A percentile compares a stretch with the other conserved stretches of the same genome.
These are phyloP conservation scores for Climacteris rufus DNA, from an alignment of 2,113 vertebrate species.

Conservation along the genomic window DNA sequence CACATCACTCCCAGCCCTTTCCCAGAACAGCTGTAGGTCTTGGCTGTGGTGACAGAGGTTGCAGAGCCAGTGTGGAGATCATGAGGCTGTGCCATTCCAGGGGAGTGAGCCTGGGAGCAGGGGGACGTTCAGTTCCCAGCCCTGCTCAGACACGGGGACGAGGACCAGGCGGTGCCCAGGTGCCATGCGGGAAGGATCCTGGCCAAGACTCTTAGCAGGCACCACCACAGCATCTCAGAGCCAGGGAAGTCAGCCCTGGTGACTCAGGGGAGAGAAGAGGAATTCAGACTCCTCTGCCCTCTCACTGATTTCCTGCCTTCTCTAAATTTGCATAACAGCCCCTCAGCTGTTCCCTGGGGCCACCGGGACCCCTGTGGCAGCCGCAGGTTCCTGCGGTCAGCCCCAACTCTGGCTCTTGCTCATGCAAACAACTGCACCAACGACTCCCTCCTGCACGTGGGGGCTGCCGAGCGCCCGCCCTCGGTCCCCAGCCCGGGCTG, in stretches of 20 bases:
- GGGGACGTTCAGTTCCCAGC: not conserved
- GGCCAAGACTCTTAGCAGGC: not conserved
- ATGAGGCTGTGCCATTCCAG: rapidly evolving
- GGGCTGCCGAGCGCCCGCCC: rapidly evolving
- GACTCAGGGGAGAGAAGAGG: not conserved
- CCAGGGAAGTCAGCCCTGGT: not conserved
- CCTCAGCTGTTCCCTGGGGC: not conserved
- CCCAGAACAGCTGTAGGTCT: not conserved
- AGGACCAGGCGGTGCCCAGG: not conserved
- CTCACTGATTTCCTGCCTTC: not conserved
- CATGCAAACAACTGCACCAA: not conserved
- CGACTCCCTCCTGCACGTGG: not conserved
- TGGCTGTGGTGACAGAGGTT: not conserved
- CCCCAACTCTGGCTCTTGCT: not conserved
- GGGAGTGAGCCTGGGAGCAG: not conserved
- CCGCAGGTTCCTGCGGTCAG: not conserved
- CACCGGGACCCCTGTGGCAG: not conserved
- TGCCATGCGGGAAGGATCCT: not conserved
- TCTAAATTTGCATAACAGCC: not conserved
- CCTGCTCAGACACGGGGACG: not conserved
- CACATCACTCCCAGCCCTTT: not conserved
- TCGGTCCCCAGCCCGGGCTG: not conserved
- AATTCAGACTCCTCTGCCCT: not conserved
- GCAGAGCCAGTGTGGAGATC: not conserved
- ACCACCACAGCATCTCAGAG: not conserved